phyloP scores from a whole-genome alignment of 2,888 invertebrate genomes.

The Ctena decussata region DNA sequence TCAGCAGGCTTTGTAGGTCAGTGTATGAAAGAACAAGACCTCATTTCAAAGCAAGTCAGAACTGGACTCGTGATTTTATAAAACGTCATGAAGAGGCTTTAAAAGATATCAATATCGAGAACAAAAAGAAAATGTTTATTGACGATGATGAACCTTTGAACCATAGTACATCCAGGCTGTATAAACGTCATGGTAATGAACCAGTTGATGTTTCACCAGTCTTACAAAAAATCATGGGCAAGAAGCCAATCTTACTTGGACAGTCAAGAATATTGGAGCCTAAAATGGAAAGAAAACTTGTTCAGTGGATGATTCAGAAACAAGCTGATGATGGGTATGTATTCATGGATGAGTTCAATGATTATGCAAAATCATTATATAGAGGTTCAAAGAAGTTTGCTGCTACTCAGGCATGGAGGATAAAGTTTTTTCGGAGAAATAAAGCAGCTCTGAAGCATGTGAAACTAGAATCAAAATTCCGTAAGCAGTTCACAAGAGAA shows the following conservation, averaged over 20 bases:
- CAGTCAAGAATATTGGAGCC: conserved; percentile 60
- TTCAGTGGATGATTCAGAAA: conserved; percentile 54
- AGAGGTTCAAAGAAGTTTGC: conserved; percentile 63
- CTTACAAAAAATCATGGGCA: conserved; percentile 29
- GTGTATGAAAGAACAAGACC: conserved; percentile 63
- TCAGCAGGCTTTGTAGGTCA: conserved; percentile 55
- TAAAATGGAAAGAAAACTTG: conserved; percentile 61
- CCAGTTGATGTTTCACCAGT: background rate
- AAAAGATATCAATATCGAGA: conserved; percentile 46
- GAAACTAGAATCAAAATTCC: conserved; percentile 57
- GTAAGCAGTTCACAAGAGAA: conserved; percentile 59
- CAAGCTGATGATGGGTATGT: conserved; percentile 60
- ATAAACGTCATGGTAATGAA: background rate
- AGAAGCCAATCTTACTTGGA: conserved; percentile 55
- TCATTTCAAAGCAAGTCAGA: conserved; percentile 59
- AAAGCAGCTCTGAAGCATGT: conserved; percentile 57
- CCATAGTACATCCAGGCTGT: background rate
- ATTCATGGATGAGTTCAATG: conserved; percentile 59
- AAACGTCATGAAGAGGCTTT: conserved; percentile 53
- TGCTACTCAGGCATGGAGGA: conserved; percentile 64
- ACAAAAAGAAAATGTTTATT: conserved; percentile 57
- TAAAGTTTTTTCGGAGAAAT: conserved; percentile 57
- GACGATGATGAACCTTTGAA: conserved; percentile 28
- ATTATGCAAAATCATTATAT: conserved; percentile 61
- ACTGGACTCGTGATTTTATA: conserved; percentile 61